Percentiles rank a stretch among this genome's conserved stretches.
Evolutionary conservation across 2,113 vertebrate genomes (phyloP).

Genomic region (Nesospiza acunhae): DNA sequence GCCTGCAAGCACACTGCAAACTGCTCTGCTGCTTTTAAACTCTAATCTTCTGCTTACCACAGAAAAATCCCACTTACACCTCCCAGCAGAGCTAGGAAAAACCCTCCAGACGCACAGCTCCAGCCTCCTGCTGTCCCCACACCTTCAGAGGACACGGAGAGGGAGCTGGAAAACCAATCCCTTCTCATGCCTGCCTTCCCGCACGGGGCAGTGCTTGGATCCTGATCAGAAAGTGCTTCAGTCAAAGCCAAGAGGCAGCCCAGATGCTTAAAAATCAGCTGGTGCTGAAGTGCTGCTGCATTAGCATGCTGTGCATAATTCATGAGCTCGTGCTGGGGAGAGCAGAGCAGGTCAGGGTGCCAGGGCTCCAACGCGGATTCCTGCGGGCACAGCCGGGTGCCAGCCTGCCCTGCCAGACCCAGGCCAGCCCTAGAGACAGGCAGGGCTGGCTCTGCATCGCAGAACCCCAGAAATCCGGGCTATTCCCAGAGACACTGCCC

Average conservation of each 20-base stretch:
- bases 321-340: not conserved
- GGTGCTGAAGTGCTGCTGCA: not conserved
- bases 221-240: not conserved
- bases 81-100: not conserved
- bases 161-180: rapidly evolving
- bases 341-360: not conserved
- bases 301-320: not conserved
- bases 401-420: not conserved
- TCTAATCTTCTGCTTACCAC: not conserved
- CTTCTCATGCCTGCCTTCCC: not conserved
- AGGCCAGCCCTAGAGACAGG: rapidly evolving
- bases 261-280: not conserved
- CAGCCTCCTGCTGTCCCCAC: not conserved
- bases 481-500: not conserved
- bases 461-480: not conserved
- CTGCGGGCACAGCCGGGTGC: not conserved
- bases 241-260: not conserved
- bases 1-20: not conserved
- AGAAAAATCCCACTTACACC: not conserved
- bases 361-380: not conserved
- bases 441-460: not conserved
- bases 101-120: rapidly evolving
- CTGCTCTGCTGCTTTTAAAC: not conserved
- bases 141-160: rapidly evolving
- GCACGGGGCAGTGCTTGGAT: not conserved